Conservation (phyloP, 2,888 invertebrate species). For the Pandemis heparana region DNA sequence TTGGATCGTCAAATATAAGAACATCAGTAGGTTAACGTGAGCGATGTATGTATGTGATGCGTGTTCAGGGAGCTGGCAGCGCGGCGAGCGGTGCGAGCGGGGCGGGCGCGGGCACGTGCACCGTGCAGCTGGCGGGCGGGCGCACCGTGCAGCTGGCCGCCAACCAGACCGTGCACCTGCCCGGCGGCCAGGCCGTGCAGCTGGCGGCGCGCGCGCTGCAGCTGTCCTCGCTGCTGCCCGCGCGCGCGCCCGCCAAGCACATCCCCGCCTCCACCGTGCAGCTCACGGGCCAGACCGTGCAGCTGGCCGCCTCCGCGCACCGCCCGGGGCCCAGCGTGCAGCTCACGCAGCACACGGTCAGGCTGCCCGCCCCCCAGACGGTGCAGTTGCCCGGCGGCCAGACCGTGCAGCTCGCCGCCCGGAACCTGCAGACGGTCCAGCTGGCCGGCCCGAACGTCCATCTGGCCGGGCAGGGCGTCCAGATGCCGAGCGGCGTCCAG, state of each 20-base stretch:
- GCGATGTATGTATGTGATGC: not conserved
- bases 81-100: constrained; percentile 55
- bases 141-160: constrained; percentile 72
- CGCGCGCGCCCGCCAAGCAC: constrained; percentile 70
- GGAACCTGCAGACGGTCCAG: constrained; percentile 57
- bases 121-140: constrained; percentile 72
- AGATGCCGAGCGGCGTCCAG: constrained; percentile 38
- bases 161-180: constrained; percentile 69
- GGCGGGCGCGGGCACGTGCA: constrained; percentile 59
- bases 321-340: constrained; percentile 60
- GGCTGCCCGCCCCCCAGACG: constrained; percentile 57
- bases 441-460: constrained; percentile 56
- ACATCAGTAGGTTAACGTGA: too few relatives aligned
- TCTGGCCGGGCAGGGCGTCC: constrained; percentile 48
- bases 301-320: constrained; percentile 66
- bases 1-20: too few relatives aligned
- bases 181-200: constrained; percentile 56
- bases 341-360: constrained; percentile 65
- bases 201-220: constrained; percentile 63
- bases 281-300: constrained; percentile 72
- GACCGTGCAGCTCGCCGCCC: constrained; percentile 56
- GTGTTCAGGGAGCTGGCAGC: constrained; percentile 9
- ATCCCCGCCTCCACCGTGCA: constrained; percentile 75
- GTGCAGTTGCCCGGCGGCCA: constrained; percentile 55
- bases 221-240: constrained; percentile 65